Evolutionary conservation across 2,888 invertebrate genomes (phyloP), one percentile per base, ranked within the genome.

Genomic region (Philaethria dido): DNA sequence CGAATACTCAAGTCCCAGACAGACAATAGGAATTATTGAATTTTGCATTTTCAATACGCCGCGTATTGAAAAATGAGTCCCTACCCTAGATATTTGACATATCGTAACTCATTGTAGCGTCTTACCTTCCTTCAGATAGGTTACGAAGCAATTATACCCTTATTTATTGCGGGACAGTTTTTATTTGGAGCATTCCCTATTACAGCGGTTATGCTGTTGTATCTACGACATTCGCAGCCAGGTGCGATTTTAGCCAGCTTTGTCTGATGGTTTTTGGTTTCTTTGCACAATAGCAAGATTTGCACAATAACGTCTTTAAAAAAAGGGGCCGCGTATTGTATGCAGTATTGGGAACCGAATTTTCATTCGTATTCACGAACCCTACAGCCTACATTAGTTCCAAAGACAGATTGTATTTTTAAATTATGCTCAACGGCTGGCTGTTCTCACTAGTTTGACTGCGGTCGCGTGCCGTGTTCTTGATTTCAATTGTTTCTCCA

Each of bases 11-110:
- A 79, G 3, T 18, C 80, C 78, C 80, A 78, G 84, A 81, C 74
- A 81, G 80, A 89, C 86, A 87, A 87, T 87, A 80, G 82, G 84
- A 82, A 89, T 91, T 88, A 92, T 92, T 92, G 87, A 89, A 88
- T 87, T 84, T 82, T 80, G 80, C 82, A 77, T 81, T 86, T 87
- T 88, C 85, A 85, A 83, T 86, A 85, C 78, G 80, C n/a, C n/a
- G 3, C 33, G 80, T 79, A 77, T 88, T 84, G 83, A 81, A 85
- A 88, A 85, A 78, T 78, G 76, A 84, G 78, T 75, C 77, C 70
- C 33, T 73, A 82, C 84, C 85, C 88, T 81, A 80, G 83, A 82
- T 57, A 57, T 88, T 86, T 86, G 85, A 83, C 85, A 83, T 88
- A 85, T 86, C 86, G 89, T 88, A 86, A 88, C 87, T 87, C 87